phyloP scores from a whole-genome alignment of 2,888 invertebrate species.

The Ganaspis brasiliensis region DNA sequence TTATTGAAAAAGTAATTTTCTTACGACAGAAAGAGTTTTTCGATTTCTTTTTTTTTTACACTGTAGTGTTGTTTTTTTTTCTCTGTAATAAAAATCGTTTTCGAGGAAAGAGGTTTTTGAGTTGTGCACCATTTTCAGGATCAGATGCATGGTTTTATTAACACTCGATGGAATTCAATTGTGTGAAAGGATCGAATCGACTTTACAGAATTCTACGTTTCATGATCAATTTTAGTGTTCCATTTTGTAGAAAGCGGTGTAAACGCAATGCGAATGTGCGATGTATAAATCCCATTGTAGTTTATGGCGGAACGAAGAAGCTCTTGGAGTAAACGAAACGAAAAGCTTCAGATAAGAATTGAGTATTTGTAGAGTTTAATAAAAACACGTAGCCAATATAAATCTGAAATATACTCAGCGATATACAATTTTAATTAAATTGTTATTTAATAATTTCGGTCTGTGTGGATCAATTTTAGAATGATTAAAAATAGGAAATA shows the following conservation, averaged over 20 bases:
- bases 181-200: constrained; percentile 4
- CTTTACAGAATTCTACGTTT: constrained; percentile 22
- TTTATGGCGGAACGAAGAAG: constrained; percentile 22
- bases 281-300: constrained; percentile 44
- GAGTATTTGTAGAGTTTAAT: background rate
- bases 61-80: no score
- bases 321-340: background rate
- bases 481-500: no score
- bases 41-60: no score
- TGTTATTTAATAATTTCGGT: no score
- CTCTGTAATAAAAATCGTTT: no score
- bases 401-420: no score
- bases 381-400: background rate
- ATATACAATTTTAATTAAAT: no score
- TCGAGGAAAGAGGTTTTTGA: no score
- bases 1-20: no score
- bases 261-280: constrained; percentile 32
- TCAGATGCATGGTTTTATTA: constrained; percentile 26
- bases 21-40: no score
- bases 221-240: constrained; percentile 28
- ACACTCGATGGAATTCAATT: constrained; percentile 24
- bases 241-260: constrained; percentile 13
- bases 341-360: background rate
- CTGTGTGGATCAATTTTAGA: no score
- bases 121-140: background rate